A percentile compares a stretch with the other conserved stretches of the same genome.
Evolutionary conservation across 2,113 vertebrate genomes (phyloP).

Genomic region (Morone chrysops): DNA sequence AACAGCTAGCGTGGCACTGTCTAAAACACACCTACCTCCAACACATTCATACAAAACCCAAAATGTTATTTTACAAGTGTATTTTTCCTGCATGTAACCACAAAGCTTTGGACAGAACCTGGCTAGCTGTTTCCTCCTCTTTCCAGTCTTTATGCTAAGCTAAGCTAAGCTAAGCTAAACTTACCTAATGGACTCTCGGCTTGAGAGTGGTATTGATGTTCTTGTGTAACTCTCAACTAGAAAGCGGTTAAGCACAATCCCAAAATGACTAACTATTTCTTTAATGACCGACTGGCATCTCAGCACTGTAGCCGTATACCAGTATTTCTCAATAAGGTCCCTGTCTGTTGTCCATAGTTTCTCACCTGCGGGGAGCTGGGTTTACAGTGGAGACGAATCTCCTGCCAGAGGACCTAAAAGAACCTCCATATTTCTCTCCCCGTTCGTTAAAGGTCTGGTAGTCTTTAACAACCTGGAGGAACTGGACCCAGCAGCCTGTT

Average conservation of each 20-base stretch:
- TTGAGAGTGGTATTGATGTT: neutral
- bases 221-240: neutral
- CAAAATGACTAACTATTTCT: neutral
- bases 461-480: conserved; percentile 28
- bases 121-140: neutral
- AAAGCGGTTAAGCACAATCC: neutral
- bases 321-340: neutral
- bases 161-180: neutral
- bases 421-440: neutral
- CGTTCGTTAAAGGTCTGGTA: conserved; percentile 16
- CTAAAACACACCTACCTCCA: too few species aligned
- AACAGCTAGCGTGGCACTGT: too few species aligned
- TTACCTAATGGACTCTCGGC: neutral
- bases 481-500: neutral
- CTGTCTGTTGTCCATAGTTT: neutral
- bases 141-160: neutral
- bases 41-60: too few species aligned
- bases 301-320: neutral
- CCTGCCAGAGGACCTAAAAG: neutral
- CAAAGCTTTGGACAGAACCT: neutral
- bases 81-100: neutral
- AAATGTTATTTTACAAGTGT: neutral
- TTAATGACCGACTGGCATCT: neutral
- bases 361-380: neutral
- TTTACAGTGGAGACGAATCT: neutral